Percentiles rank a stretch among this genome's conserved stretches.
These are phyloP conservation scores for Ophion slaviceki DNA, from an alignment of 2,888 invertebrate genomes.

Conservation along the genomic window DNA sequence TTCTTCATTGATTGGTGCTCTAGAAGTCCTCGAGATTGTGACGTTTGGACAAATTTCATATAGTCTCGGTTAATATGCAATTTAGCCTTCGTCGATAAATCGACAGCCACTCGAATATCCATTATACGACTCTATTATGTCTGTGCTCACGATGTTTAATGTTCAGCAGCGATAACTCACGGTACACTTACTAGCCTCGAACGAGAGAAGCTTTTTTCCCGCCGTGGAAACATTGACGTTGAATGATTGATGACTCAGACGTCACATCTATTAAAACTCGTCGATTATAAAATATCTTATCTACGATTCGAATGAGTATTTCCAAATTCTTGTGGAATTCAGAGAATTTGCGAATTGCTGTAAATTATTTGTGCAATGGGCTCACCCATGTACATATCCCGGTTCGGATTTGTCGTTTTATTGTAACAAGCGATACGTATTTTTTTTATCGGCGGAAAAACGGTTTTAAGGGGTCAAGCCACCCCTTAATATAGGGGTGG, in stretches of 20 bases:
- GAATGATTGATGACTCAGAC: not conserved
- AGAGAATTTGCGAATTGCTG: too few relatives aligned
- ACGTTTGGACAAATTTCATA: constrained; percentile 9
- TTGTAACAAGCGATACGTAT: too few relatives aligned
- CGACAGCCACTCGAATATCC: constrained; percentile 15
- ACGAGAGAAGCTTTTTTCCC: constrained; percentile 18
- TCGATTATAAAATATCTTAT: not conserved
- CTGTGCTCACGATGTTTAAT: constrained; percentile 15
- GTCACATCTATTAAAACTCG: not conserved
- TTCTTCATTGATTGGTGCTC: too few relatives aligned
- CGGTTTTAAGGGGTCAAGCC: too few relatives aligned
- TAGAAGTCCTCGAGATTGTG: not conserved
- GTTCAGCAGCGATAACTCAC: constrained; percentile 2
- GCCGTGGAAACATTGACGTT: constrained; percentile 18
- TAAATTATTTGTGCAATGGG: too few relatives aligned
- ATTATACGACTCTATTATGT: constrained; percentile 29
- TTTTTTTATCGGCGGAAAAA: too few relatives aligned
- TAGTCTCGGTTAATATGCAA: constrained; percentile 5
- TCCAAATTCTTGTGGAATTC: too few relatives aligned
- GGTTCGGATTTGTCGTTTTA: too few relatives aligned
- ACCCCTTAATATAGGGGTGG: too few relatives aligned
- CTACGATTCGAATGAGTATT: not conserved
- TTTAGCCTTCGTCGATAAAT: constrained; percentile 46
- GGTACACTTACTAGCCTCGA: constrained; percentile 4
- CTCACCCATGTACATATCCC: too few relatives aligned